Evolutionary conservation across 2,113 vertebrate genomes (phyloP).

Genomic region (Pomatostomus ruficeps): DNA sequence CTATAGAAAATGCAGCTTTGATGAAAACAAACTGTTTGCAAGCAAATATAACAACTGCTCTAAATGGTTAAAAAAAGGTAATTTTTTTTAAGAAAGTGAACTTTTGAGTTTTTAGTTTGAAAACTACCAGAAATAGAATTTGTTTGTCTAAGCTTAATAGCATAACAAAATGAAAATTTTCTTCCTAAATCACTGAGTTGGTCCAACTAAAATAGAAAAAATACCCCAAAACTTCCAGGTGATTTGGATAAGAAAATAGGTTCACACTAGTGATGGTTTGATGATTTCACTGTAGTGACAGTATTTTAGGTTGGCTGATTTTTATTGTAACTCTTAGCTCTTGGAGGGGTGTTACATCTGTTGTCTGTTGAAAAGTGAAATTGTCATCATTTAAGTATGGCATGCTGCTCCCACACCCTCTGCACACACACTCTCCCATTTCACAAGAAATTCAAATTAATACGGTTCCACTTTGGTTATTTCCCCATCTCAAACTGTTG

Average conservation of each 20-base stretch:
- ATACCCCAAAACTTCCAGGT: not conserved
- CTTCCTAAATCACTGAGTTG: not conserved
- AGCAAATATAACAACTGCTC: not conserved
- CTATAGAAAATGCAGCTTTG: not conserved
- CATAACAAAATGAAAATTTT: not conserved
- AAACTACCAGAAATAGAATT: not conserved
- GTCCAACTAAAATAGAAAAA: not conserved
- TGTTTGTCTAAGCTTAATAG: not conserved
- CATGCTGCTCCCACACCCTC: not conserved
- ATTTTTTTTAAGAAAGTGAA: not conserved
- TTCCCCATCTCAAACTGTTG: not conserved
- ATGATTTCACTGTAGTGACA: not conserved
- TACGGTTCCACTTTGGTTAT: not conserved
- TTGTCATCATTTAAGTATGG: not conserved
- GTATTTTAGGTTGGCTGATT: not conserved
- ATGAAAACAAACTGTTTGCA: not conserved
- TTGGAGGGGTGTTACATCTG: not conserved
- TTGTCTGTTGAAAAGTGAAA: not conserved
- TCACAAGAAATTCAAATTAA: not conserved
- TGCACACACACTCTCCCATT: not conserved
- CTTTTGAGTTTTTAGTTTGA: not conserved
- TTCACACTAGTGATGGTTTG: not conserved
- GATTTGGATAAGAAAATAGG: not conserved
- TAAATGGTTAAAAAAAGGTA: not conserved
- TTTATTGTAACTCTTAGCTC: not conserved